A percentile compares a stretch with the other conserved stretches of the same genome.
These are phyloP conservation scores for Axinella damicornis DNA, from an alignment of 37 sponge, comb jelly and placozoan genomes.

Conservation along the genomic window DNA sequence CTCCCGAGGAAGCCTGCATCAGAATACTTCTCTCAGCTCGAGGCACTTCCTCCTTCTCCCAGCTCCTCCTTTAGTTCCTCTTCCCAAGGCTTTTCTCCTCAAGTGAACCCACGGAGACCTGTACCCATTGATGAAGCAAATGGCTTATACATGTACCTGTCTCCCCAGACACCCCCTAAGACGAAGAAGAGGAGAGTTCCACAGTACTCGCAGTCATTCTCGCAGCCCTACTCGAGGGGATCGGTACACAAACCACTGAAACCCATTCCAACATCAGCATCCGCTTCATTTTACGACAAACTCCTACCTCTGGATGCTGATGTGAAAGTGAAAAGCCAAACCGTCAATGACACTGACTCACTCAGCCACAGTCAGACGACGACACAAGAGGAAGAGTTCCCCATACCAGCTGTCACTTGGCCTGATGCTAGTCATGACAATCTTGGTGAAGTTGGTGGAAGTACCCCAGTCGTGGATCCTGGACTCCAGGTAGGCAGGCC, in stretches of 20 bases:
- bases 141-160: too few species aligned
- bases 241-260: slow-evolving; percentile 26
- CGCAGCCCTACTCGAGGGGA: slow-evolving; percentile 40
- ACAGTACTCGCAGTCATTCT: slow-evolving; percentile 50
- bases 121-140: too few species aligned
- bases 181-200: slow-evolving; percentile 23
- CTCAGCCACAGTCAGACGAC: neutral
- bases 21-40: neutral
- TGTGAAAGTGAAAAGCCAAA: neutral
- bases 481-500: neutral
- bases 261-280: slow-evolving; percentile 30
- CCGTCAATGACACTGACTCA: too few species aligned
- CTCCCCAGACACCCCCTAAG: too few species aligned
- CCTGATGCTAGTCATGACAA: neutral
- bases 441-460: neutral
- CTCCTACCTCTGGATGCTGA: slow-evolving; percentile 25
- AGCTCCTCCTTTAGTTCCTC: slow-evolving; percentile 40
- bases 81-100: slow-evolving; percentile 15
- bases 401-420: neutral
- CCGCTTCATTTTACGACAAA: slow-evolving; percentile 47
- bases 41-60: neutral
- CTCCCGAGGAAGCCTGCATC: neutral
- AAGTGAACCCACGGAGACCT: too few species aligned
- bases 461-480: neutral
- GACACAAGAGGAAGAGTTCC: neutral